Base-by-base conservation (phyloP, 2,113 vertebrate genomes). In the Apodemus speciosus region DNA sequence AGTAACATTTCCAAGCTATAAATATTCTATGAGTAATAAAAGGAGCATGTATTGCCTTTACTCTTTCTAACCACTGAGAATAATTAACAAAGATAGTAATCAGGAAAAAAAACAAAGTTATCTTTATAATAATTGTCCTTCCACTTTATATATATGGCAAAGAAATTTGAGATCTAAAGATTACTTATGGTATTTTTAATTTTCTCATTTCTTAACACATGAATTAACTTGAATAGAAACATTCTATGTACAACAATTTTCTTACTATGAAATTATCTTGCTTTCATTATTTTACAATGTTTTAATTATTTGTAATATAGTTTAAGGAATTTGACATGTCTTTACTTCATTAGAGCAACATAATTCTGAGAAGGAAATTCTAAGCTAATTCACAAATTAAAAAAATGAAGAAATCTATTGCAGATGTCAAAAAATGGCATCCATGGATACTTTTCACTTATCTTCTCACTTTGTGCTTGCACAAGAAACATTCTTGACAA, bases 401-500 rank as follows among this genome's bases (percentile, higher is more conserved):
- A 49, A 80, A 72, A 40, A 72, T 71, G 18, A 90, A 86, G 46
- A 72, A 75, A 89, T 79, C 58, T 75, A 5, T 75, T 64, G 6
- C 32, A 90, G 27, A 71, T 93, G 23, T 81, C 27, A 75, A 0
- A 30, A 60, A 9, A 81, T 7, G 60, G 38, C 30, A 23, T 38
- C 35, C 38, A 58, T 58, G 69, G 86, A 75, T 72, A 93, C 81
- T 86, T 51, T 89, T 84, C 62, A 69, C 14, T 0, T 89, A 85
- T 93, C 56, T 73, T 93, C 30, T 64, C 23, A n/a, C 40, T 76
- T 43, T 49, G 2, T 27, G 23, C 14, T 93, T 79, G 1, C 43
- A 7, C 14, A 25, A 25, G 8, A 96, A 92, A 84, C 16, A 88
- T 46, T 91, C 27, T 64, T 79, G 79, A 76, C 73, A 79, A 62